These are phyloP conservation scores for Onychomys torridus DNA, from an alignment of 2,797 vertebrate genomes.

Conservation along the genomic window DNA sequence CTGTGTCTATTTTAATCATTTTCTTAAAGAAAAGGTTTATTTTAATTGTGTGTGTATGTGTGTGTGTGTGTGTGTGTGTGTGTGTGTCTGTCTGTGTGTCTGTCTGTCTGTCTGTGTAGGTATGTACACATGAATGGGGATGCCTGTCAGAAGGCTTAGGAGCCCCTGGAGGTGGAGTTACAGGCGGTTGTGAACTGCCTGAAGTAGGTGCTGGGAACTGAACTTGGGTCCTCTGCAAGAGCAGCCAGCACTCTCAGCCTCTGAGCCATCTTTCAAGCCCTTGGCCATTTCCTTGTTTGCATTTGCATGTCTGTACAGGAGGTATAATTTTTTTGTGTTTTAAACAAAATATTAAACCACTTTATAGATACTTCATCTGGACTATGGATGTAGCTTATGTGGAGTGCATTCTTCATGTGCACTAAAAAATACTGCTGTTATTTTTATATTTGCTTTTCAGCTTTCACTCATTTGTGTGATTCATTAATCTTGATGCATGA, in stretches of 20 bases:
- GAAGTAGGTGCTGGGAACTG: not conserved
- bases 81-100: not conserved
- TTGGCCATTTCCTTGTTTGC: not conserved
- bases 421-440: not conserved
- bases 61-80: not conserved
- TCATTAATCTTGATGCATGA: not conserved
- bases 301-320: not conserved
- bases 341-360: slow-evolving; percentile 3
- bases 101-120: not conserved
- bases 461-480: not conserved
- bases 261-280: not conserved
- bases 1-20: not conserved
- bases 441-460: slow-evolving; percentile 45
- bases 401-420: not conserved
- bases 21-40: not conserved
- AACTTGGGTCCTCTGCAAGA: not conserved
- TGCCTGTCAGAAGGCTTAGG: not conserved
- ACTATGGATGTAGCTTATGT: not conserved
- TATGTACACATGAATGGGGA: not conserved
- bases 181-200: not conserved
- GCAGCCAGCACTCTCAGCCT: not conserved
- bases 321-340: slow-evolving; percentile 24
- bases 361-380: not conserved
- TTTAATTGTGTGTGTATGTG: not conserved
- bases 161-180: not conserved